Evolutionary conservation across 2,113 vertebrate species (phyloP).

Genomic region (Gobius niger): DNA sequence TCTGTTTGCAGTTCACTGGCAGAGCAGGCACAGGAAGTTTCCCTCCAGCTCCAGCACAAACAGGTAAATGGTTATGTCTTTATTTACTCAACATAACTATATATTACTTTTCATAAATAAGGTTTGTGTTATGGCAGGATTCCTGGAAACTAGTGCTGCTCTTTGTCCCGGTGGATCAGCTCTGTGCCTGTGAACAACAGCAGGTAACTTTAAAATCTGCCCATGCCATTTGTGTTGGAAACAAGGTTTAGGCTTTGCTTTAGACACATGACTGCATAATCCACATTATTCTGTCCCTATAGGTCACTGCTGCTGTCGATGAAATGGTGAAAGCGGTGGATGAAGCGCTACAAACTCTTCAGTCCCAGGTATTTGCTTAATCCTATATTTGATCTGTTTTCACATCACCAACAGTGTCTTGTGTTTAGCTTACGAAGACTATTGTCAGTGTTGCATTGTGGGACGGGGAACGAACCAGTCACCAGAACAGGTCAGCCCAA

Average conservation of each 20-base stretch:
- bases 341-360: slow-evolving; percentile 58
- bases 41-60: slow-evolving; percentile 36
- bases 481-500: slow-evolving; percentile 47
- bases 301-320: slow-evolving; percentile 43
- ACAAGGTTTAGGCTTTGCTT: not conserved
- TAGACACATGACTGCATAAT: not conserved
- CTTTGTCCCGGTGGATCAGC: slow-evolving; percentile 60
- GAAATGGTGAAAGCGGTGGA: slow-evolving; percentile 55
- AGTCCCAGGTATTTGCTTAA: slow-evolving; percentile 51
- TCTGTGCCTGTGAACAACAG: slow-evolving; percentile 54
- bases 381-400: not conserved
- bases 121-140: slow-evolving; percentile 31
- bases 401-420: not conserved
- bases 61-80: slow-evolving; percentile 42
- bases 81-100: not conserved
- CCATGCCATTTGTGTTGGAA: not conserved
- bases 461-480: slow-evolving; percentile 45
- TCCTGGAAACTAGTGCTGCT: slow-evolving; percentile 71
- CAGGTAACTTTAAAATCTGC: slow-evolving; percentile 41
- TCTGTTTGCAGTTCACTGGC: slow-evolving; percentile 47
- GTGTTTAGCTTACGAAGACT: slow-evolving; percentile 57
- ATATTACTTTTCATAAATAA: not conserved
- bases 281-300: slow-evolving; percentile 25
- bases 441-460: slow-evolving; percentile 72
- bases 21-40: slow-evolving; percentile 56